Base-by-base conservation (phyloP, 2,113 vertebrate species). In the Hypocryptadius cinnamomeus region DNA sequence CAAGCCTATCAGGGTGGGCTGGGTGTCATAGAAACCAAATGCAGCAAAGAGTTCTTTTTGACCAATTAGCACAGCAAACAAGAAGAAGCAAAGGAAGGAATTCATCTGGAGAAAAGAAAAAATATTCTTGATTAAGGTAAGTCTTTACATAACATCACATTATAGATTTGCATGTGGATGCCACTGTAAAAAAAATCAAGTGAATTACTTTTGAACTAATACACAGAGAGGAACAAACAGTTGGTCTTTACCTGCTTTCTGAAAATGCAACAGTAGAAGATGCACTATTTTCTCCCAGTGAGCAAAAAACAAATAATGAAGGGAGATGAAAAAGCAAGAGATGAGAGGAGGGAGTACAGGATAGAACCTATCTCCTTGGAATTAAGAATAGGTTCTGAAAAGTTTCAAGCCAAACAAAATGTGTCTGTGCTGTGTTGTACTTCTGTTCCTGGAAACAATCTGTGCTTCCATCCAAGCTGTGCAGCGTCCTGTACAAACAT, bases 41-140 rank as follows among this genome's bases (percentile, higher is more conserved):
- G 99, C 99, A 91, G 98, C 96, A 97, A 99, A 99, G 86, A 99
- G 98, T 92, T 99, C 99, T 95, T 98, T 99, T 11, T 95, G 99
- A 92, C 99, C 98, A 96, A 99, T 99, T 92, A 99, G 97, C 48
- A 98, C 98, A 81, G 99, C 99, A 97, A 99, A 99, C 78, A 99
- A 96, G 93, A 98, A 99, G 97, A 99, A 99, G 95, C 99, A 99
- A 79, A 99, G 97, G 97, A 99, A 99, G 72, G 99, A 99, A 96
- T 99, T 99, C 98, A 99, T 98, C 99, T 99, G 96, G 57, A 97
- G 82, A 96, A 92, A 89, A 12, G 77, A 80, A 85, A 92, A 39
- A 95, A 82, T 12, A 71, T 59, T 90, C 22, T 45, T 40, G 11
- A 93, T 92, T 89, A 90, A 47, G 33, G 2, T 35, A 31, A 51